Conservation (phyloP, 2,888 invertebrate species). For the Xylocampa areola region DNA sequence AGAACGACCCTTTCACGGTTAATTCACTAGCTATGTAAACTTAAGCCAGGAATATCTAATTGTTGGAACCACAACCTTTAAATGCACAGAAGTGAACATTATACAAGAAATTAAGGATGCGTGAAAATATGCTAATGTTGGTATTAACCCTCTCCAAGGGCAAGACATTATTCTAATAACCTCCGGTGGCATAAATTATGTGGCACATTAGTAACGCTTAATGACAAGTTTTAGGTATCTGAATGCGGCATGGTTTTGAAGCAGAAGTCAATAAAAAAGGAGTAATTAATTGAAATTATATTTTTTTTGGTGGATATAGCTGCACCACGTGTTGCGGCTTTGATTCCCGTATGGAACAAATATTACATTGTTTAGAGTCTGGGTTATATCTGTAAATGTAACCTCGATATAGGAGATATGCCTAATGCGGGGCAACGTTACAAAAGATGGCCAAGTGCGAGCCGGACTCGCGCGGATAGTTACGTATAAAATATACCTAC, state of each 20-base stretch:
- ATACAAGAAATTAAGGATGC: slow-evolving; percentile 53
- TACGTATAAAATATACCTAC: too few species aligned
- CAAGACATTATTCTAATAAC: slow-evolving; percentile 38
- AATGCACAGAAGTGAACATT: slow-evolving; percentile 35
- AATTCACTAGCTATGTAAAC: slow-evolving; percentile 2
- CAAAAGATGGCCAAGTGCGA: too few species aligned
- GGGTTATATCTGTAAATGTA: too few species aligned
- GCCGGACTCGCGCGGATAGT: too few species aligned
- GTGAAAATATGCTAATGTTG: slow-evolving; percentile 57
- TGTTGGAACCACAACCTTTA: slow-evolving; percentile 5
- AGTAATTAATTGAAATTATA: too few species aligned
- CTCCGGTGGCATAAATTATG: slow-evolving; percentile 18
- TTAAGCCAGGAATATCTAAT: slow-evolving; percentile 21
- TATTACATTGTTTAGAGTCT: too few species aligned
- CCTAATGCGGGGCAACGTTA: too few species aligned
- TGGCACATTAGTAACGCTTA: slow-evolving; percentile 9
- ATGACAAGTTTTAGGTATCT: not conserved
- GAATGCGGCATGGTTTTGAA: not conserved
- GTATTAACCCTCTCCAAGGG: slow-evolving; percentile 23
- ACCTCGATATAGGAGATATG: too few species aligned
- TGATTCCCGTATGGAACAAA: too few species aligned
- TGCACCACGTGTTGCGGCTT: too few species aligned
- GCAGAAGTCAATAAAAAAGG: not conserved
- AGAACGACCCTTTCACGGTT: not conserved
- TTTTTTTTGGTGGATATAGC: too few species aligned